phyloP scores from a whole-genome alignment of 2,797 vertebrate species.

The Ibycter americanus region DNA sequence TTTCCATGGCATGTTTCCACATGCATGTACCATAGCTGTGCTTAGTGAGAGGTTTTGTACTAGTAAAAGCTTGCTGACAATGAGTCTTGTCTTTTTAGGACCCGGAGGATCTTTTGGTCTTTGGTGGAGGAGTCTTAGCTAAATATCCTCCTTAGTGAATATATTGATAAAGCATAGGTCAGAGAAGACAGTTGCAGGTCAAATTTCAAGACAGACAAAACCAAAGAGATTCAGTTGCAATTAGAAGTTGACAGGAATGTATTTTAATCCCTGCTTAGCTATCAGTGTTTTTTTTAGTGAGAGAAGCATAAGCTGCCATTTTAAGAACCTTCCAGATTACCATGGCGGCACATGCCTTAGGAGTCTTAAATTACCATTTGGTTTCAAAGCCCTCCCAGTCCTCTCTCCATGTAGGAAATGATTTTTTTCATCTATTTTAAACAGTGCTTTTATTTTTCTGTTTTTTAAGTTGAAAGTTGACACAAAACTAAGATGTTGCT shows the following conservation, averaged over 20 bases:
- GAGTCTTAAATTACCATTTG: not conserved
- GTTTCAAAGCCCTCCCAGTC: not conserved
- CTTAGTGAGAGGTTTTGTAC: not conserved
- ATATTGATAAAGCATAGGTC: not conserved
- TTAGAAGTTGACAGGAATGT: not conserved
- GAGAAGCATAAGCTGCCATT: not conserved
- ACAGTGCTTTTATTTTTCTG: not conserved
- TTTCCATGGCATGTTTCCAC: not conserved
- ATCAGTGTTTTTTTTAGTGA: not conserved
- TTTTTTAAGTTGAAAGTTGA: not conserved
- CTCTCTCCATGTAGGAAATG: not conserved
- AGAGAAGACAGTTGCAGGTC: not conserved
- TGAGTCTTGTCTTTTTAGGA: not conserved
- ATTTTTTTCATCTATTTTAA: not conserved
- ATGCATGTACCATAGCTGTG: not conserved
- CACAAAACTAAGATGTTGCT: not conserved
- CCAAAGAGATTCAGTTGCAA: not conserved
- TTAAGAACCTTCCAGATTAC: not conserved
- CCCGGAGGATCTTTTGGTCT: not conserved
- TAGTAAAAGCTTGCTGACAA: not conserved
- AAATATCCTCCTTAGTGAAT: not conserved
- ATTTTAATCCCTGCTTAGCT: not conserved
- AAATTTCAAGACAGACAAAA: not conserved
- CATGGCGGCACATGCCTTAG: not conserved
- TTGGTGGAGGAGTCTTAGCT: not conserved